Percentiles rank a stretch among this genome's conserved stretches.
phyloP scores from a whole-genome alignment of 2,113 vertebrate genomes.

The Pantherophis guttatus region DNA sequence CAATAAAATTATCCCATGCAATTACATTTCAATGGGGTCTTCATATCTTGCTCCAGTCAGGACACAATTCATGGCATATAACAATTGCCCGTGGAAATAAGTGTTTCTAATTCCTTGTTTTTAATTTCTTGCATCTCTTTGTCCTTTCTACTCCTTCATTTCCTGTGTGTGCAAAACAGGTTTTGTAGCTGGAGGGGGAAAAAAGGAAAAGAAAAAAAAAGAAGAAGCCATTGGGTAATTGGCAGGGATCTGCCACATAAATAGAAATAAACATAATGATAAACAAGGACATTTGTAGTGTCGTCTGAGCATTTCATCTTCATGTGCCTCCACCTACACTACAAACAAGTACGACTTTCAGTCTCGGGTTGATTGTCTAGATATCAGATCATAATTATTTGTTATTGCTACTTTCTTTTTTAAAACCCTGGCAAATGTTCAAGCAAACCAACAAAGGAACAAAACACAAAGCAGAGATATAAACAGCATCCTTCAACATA shows the following conservation, averaged over 20 bases:
- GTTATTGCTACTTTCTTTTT: slow-evolving; percentile 11
- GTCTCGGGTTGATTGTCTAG: not conserved
- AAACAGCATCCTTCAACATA: slow-evolving; percentile 13
- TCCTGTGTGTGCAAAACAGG: not conserved
- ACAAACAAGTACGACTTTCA: not conserved
- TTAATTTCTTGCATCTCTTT: not conserved
- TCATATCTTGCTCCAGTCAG: not conserved
- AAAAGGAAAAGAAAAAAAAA: not conserved
- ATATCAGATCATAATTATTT: not conserved
- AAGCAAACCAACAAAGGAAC: slow-evolving; percentile 7
- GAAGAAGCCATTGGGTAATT: slow-evolving; percentile 20
- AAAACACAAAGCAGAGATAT: not conserved
- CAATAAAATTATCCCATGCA: not conserved
- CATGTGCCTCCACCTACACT: not conserved
- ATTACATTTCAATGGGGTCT: not conserved
- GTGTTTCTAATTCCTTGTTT: not conserved
- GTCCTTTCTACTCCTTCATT: not conserved
- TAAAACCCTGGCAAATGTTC: slow-evolving; percentile 19
- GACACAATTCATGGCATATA: not conserved
- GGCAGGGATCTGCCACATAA: slow-evolving; percentile 7
- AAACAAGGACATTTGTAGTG: not conserved
- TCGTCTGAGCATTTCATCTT: not conserved
- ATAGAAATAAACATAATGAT: slow-evolving; percentile 10
- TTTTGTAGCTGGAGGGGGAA: slow-evolving; percentile 6
- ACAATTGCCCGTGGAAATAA: not conserved